Evolutionary conservation across 2,797 vertebrate genomes (phyloP), one percentile per base, ranked within the genome.

Genomic region (Pogonophryne albipinna): DNA sequence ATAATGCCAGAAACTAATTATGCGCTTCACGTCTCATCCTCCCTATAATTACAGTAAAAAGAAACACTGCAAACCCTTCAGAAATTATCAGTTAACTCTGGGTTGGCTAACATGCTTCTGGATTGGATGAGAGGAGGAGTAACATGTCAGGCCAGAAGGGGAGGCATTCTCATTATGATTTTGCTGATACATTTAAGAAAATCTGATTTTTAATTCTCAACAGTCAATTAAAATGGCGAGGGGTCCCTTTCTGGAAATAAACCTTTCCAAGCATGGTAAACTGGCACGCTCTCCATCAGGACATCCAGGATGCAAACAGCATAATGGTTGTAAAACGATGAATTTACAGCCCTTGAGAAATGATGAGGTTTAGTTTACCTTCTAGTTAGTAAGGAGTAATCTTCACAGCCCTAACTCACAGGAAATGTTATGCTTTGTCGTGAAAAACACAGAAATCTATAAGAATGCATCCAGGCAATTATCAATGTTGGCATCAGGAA

Each of bases 1-100:
- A 71, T 90, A 91, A 91, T 85, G 88, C 85, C 89, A 92, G 83
- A 86, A 91, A 91, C 89, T 93, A 91, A 94, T 93, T 93, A 93
- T 89, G 84, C 47, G 73, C 88, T 88, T 91, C 87, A 88, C 90
- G 88, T 92, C 84, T 91, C 88, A 84, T 87, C 85, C 79, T 87
- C 82, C 74, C 85, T 90, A 87, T 93, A 92, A 94, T 92, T 90
- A 87, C 73, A 83, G 72, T 27, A 82, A 90, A 92, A 93, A 74
- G 84, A 90, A 90, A 92, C 80, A 76, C 72, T 82, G 83, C 77
- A 90, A 90, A 75, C 52, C 59, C 45, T 64, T 82, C 69, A 74
- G 84, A 89, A 82, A 85, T 85, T 64, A 88, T 80, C 74, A 63
- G 80, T 89, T 92, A 86, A 91, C 89, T 82, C 76, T 44, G 50